Evolutionary conservation across 2,888 invertebrate genomes (phyloP).

Genomic region (Elysia crispata): DNA sequence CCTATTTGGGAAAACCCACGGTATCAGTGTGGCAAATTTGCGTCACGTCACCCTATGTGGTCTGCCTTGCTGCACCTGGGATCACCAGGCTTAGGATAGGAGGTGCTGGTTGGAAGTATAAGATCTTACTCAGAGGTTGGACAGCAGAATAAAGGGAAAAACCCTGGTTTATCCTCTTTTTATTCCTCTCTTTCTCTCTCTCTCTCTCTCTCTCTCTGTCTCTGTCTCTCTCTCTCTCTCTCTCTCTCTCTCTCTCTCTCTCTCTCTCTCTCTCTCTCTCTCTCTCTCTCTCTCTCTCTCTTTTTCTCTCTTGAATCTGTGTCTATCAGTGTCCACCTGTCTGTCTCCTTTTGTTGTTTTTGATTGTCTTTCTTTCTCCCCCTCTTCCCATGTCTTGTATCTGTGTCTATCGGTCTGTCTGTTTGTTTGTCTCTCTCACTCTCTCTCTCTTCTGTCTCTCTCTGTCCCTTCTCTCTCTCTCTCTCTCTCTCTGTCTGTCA

Average conservation of each 20-base stretch:
- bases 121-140: too few species aligned
- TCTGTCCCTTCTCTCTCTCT: not conserved
- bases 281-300: not conserved
- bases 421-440: not conserved
- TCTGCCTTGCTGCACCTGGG: not conserved
- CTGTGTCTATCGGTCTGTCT: not conserved
- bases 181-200: not conserved
- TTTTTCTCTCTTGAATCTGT: not conserved
- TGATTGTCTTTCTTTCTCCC: not conserved
- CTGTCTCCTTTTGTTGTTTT: not conserved
- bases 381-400: not conserved
- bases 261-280: constrained; percentile 30
- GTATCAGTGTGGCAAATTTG: not conserved
- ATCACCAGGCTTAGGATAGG: not conserved
- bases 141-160: too few species aligned
- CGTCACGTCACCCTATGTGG: not conserved
- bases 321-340: not conserved
- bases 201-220: not conserved
- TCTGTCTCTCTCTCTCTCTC: constrained; percentile 10
- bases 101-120: too few species aligned
- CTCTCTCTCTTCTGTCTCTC: not conserved
- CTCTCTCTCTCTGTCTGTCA: not conserved
- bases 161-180: not conserved
- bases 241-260: constrained; percentile 23
- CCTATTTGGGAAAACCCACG: too few species aligned